phyloP scores from a whole-genome alignment of 2,113 vertebrate species.

The Aptenodytes forsteri region DNA sequence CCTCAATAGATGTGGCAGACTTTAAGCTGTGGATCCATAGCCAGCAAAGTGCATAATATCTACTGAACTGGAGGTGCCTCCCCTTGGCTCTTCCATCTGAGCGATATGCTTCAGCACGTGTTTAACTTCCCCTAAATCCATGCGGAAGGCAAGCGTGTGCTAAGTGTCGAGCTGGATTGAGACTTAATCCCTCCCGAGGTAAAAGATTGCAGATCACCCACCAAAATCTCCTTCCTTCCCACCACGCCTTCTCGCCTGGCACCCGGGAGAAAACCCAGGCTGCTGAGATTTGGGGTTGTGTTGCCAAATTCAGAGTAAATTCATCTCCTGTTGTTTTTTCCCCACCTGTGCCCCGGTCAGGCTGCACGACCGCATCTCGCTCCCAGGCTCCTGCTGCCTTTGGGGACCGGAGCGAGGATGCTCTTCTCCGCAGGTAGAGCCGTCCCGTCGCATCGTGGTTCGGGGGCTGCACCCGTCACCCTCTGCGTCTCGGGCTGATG shows the following conservation, averaged over 20 bases:
- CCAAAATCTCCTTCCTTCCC: background rate
- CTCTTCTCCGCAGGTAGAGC: accelerated
- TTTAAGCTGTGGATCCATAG: background rate
- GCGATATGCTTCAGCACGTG: accelerated
- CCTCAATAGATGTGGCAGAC: accelerated
- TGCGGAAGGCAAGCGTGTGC: accelerated
- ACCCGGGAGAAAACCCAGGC: accelerated
- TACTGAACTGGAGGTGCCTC: background rate
- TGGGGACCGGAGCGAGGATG: accelerated
- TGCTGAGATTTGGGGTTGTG: accelerated
- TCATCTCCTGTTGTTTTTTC: accelerated
- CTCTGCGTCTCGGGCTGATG: accelerated
- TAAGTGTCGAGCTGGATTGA: accelerated
- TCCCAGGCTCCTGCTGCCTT: background rate
- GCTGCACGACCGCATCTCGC: accelerated
- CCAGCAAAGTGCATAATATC: accelerated
- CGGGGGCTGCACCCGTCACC: accelerated
- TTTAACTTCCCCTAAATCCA: background rate
- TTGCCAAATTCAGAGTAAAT: background rate
- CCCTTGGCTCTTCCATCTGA: accelerated
- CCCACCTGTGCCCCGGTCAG: background rate
- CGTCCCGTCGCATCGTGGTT: accelerated
- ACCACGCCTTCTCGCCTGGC: accelerated
- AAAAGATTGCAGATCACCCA: accelerated
- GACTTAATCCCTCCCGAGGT: background rate